Base-by-base conservation (phyloP, 2,888 invertebrate genomes). In the Myopa testacea region DNA sequence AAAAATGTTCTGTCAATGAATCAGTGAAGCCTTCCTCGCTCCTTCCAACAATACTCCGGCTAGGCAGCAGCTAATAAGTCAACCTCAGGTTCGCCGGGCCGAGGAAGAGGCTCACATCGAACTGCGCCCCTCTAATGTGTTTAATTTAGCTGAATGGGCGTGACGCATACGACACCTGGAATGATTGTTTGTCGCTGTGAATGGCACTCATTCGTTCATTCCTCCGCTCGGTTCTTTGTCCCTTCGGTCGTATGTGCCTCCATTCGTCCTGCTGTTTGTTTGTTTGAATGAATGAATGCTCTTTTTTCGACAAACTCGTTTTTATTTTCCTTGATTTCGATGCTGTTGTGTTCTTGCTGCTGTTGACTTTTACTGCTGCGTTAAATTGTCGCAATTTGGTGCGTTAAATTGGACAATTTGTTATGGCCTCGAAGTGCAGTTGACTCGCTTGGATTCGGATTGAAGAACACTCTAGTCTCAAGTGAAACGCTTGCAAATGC, bases 361-460 rank as follows among this genome's bases (percentile, higher is more conserved):
- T 50, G 40, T 76, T 70, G 62, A 76, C 70, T 76, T 52, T 60
- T 58, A 60, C n/a, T 37, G 60, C 67, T 75, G 68, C 75, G 76
- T 70, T 80, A 80, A 81, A 84, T 87, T 84, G 85, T 82, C 84
- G 84, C 88, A 89, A 88, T 89, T 89, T 88, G 88, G 88, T 87
- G 89, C 89, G 87, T 89, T 87, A 89, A 89, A 89, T 89, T 88
- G 86, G 82, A 83, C 81, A 83, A 87, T 88, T 88, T 82, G 88
- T 84, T 84, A 86, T 82, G 81, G 80, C 78, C 67, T 67, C 63
- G 38, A 67, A 74, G 76, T 80, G 78, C 75, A 78, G 62, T 76
- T 76, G 77, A 80, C 78, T 78, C 52, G 63, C 19, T 12, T 12
- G 26, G 26, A 34, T 12, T 63, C 34, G 63, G 26, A 45, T 16